Percentiles rank a stretch among this genome's conserved stretches.
Evolutionary conservation across 2,797 vertebrate genomes (phyloP).

Genomic region (Sus cebifrons): DNA sequence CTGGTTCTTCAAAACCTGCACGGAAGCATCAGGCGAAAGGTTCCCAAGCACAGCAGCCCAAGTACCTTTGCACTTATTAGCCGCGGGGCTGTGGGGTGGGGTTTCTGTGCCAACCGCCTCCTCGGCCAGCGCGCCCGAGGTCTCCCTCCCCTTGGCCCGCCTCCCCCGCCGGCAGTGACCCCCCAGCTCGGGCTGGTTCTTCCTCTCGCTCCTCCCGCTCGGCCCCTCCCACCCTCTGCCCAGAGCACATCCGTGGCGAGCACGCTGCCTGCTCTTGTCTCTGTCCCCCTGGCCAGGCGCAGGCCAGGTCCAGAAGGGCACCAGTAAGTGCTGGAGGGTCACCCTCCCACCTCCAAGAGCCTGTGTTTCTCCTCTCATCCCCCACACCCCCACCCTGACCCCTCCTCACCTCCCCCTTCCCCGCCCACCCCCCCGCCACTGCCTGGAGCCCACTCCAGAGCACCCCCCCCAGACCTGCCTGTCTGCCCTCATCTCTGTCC

Average conservation of each 20-base stretch:
- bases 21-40: not conserved
- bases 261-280: fast-evolving
- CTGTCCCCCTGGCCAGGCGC: fast-evolving
- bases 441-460: no score
- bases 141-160: fast-evolving
- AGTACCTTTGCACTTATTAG: fast-evolving
- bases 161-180: fast-evolving
- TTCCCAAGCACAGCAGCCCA: not conserved
- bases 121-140: fast-evolving
- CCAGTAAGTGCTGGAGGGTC: fast-evolving
- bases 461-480: not conserved
- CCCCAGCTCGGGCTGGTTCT: fast-evolving
- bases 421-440: no score
- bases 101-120: not conserved
- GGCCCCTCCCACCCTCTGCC: fast-evolving
- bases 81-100: fast-evolving
- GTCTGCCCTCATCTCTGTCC: fast-evolving
- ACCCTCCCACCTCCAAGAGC: fast-evolving
- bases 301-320: not conserved
- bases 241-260: fast-evolving
- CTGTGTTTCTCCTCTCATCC: not conserved
- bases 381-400: not conserved
- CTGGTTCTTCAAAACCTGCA: not conserved
- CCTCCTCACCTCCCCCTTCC: not conserved
- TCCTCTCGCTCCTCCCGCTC: not conserved